Conservation (phyloP, 2,113 vertebrate genomes). For the Myocastor coypus region DNA sequence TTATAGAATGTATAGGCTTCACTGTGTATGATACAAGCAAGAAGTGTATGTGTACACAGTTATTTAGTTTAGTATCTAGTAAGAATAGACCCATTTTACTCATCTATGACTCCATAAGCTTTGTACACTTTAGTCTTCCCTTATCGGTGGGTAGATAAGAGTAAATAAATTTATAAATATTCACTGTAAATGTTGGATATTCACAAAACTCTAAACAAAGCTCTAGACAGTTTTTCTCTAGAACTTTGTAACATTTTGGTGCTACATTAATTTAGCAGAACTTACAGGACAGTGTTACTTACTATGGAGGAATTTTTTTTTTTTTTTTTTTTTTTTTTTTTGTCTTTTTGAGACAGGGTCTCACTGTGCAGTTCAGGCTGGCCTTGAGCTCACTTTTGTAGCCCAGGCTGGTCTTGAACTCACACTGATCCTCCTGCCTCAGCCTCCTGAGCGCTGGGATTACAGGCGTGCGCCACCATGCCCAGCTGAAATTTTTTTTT, state of each 20-base stretch:
- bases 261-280: conserved; percentile 12
- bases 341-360: no score
- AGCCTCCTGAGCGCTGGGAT: no score
- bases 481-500: no score
- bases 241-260: background rate
- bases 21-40: background rate
- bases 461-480: no score
- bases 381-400: no score
- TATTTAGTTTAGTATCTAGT: background rate
- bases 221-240: conserved; percentile 21
- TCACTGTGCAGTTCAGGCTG: no score
- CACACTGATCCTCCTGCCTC: no score
- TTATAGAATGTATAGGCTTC: background rate
- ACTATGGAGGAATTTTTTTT: background rate
- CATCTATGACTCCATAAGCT: background rate
- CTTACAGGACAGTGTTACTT: background rate
- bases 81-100: background rate
- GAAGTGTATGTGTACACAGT: background rate
- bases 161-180: conserved; percentile 12
- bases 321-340: no score
- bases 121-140: background rate
- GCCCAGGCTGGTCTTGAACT: no score
- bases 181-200: background rate
- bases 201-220: no score
- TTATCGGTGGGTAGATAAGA: background rate